Percentiles rank a stretch among this genome's conserved stretches.
Conservation (phyloP, 2,888 invertebrate genomes). For the Platycheirus rosarum region DNA sequence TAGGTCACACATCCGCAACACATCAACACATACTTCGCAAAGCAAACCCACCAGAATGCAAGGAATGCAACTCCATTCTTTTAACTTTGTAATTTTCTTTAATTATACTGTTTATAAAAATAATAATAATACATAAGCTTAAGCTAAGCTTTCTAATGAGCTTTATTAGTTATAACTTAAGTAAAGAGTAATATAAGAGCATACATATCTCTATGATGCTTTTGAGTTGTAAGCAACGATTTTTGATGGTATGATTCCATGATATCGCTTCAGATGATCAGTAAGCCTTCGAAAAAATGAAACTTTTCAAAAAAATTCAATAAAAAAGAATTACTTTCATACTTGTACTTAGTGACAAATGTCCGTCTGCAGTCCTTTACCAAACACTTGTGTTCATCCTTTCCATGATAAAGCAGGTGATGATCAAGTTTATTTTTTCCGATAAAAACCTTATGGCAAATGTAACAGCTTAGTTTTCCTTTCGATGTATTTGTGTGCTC, state of each 20-base stretch:
- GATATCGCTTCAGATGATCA: constrained; percentile 54
- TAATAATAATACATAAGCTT: too few relatives aligned
- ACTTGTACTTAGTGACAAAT: constrained; percentile 54
- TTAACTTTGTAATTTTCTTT: too few relatives aligned
- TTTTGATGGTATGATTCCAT: constrained; percentile 37
- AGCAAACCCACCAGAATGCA: background rate
- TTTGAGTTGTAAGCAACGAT: too few relatives aligned
- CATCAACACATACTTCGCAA: background rate
- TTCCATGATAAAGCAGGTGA: constrained; percentile 49
- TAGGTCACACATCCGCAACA: background rate
- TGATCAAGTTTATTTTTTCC: constrained; percentile 37
- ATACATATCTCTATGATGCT: too few relatives aligned
- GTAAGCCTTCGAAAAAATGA: constrained; percentile 29
- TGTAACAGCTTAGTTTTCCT: constrained; percentile 22
- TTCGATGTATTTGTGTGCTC: constrained; percentile 32
- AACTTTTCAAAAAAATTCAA: background rate
- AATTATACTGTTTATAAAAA: too few relatives aligned
- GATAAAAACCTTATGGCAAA: constrained; percentile 47
- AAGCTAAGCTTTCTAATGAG: too few relatives aligned
- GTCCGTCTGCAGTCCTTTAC: constrained; percentile 33
- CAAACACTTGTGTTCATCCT: constrained; percentile 19
- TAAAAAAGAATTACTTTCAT: background rate
- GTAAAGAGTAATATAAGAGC: too few relatives aligned
- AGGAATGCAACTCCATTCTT: background rate
- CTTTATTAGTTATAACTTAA: too few relatives aligned